These are phyloP conservation scores for Halichoerus grypus DNA, from an alignment of 2,113 vertebrate species.

Conservation along the genomic window DNA sequence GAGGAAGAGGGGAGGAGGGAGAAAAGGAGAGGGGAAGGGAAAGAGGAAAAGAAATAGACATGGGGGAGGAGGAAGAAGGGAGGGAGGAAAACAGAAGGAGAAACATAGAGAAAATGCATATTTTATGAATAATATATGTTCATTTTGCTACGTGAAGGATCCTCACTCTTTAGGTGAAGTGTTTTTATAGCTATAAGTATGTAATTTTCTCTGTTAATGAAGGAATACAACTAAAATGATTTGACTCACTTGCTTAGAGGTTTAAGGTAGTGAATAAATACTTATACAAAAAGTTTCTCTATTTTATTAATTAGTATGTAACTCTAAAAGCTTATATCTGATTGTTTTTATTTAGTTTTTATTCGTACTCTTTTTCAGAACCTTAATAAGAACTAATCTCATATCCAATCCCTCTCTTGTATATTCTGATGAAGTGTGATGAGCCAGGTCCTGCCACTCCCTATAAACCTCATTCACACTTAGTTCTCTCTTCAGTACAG, in stretches of 20 bases:
- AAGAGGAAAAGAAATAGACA: not conserved
- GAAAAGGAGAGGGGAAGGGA: too few relatives aligned
- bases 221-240: not conserved
- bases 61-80: not conserved
- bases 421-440: not conserved
- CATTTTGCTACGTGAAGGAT: not conserved
- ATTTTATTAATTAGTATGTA: not conserved
- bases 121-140: not conserved
- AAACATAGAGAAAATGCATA: not conserved
- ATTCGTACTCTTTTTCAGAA: not conserved
- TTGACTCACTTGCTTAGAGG: not conserved
- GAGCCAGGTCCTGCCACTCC: not conserved
- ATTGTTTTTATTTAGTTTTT: not conserved
- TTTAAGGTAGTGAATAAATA: not conserved
- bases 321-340: not conserved
- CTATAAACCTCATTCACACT: not conserved
- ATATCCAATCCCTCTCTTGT: not conserved
- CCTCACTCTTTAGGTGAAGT: not conserved
- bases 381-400: not conserved
- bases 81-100: not conserved
- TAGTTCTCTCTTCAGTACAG: not conserved
- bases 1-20: accelerated
- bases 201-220: not conserved
- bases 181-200: not conserved
- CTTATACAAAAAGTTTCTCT: not conserved